phyloP scores from a whole-genome alignment of 2,888 invertebrate species.

The Euzophera pinguis region DNA sequence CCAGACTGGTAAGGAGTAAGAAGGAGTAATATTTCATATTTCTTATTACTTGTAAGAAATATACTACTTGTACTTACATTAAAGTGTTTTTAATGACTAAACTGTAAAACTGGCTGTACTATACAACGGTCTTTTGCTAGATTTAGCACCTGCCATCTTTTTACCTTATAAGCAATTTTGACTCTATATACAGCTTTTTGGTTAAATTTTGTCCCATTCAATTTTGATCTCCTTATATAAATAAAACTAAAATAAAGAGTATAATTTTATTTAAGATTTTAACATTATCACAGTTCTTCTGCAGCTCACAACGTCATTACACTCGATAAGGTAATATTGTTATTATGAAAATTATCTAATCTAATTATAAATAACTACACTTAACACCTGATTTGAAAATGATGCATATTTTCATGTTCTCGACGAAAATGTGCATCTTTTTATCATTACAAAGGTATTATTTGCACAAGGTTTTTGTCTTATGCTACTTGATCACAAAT shows the following conservation, averaged over 20 bases:
- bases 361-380: constrained; percentile 19
- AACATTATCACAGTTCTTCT: constrained; percentile 55
- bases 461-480: neutral
- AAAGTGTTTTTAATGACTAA: too few relatives aligned
- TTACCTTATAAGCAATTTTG: too few relatives aligned
- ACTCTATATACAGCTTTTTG: too few relatives aligned
- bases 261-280: constrained; percentile 33
- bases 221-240: neutral
- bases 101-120: too few relatives aligned
- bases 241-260: constrained; percentile 15
- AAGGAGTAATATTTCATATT: too few relatives aligned
- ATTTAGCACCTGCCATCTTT: too few relatives aligned
- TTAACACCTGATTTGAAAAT: constrained; percentile 27
- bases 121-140: too few relatives aligned
- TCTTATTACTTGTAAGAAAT: too few relatives aligned
- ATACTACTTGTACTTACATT: too few relatives aligned
- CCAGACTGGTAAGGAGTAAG: too few relatives aligned
- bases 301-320: constrained; percentile 31
- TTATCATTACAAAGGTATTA: constrained; percentile 5
- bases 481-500: neutral
- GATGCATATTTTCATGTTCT: constrained; percentile 52
- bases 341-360: constrained; percentile 5
- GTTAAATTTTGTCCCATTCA: too few relatives aligned
- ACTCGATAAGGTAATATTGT: constrained; percentile 4
- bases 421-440: constrained; percentile 54